phyloP scores from a whole-genome alignment of 2,888 invertebrate species.

The Mimachlamys varia region DNA sequence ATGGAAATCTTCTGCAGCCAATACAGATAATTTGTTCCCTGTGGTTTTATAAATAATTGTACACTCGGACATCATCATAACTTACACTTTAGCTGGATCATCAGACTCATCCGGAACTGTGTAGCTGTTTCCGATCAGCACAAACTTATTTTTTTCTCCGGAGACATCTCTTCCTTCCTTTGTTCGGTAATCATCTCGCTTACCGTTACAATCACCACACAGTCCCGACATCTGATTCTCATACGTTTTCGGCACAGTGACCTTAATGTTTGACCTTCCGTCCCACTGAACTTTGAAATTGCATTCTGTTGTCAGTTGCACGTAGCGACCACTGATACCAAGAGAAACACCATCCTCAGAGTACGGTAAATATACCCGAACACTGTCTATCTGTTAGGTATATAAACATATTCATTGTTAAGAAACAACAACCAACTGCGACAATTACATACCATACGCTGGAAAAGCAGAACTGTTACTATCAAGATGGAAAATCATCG shows the following conservation, averaged over 20 bases:
- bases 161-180: neutral
- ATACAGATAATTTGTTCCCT: neutral
- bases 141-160: neutral
- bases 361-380: neutral
- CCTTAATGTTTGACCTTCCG: neutral
- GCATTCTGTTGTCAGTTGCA: neutral
- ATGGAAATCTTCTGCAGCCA: too few species aligned
- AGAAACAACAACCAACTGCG: too few species aligned
- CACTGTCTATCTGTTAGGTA: neutral
- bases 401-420: neutral
- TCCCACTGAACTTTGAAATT: neutral
- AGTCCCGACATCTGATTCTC: conserved; percentile 53
- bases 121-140: conserved; percentile 10
- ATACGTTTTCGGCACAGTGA: neutral
- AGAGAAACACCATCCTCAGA: neutral
- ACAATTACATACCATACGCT: too few species aligned
- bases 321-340: neutral
- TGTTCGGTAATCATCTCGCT: conserved; percentile 49
- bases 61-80: neutral
- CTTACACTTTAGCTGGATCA: neutral
- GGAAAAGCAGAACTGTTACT: too few species aligned
- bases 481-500: too few species aligned
- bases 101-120: neutral
- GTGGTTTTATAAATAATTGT: neutral
- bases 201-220: conserved; percentile 62